Evolutionary conservation across 2,888 invertebrate species (phyloP).

Genomic region (Cancer borealis): DNA sequence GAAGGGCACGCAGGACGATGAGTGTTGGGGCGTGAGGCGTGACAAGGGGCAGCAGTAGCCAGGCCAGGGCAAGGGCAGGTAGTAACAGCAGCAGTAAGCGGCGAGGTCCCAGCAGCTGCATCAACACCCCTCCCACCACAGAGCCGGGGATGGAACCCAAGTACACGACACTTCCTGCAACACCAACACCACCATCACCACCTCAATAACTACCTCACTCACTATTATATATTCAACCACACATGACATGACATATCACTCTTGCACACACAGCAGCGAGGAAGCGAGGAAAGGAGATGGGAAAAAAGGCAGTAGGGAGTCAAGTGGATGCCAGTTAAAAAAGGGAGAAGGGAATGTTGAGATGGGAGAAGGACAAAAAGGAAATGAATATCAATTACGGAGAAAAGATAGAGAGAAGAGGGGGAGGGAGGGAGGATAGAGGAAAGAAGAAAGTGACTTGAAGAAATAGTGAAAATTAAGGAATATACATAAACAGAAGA

Average conservation of each 20-base stretch:
- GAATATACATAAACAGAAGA: neutral
- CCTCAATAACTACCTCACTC: neutral
- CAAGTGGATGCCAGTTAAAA: neutral
- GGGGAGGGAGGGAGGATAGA: neutral
- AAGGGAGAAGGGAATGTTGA: neutral
- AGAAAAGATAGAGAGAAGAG: neutral
- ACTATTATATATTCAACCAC: neutral
- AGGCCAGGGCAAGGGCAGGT: conserved; percentile 52
- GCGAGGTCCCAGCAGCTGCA: conserved; percentile 63
- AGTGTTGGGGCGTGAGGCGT: conserved; percentile 46
- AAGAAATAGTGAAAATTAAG: neutral
- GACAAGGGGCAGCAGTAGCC: conserved; percentile 52
- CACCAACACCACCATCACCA: conserved; percentile 5
- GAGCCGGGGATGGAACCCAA: conserved; percentile 68
- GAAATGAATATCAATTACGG: neutral
- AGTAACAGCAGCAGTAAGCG: conserved; percentile 60
- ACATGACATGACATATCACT: neutral
- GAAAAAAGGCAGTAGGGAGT: neutral
- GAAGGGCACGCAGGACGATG: conserved; percentile 57
- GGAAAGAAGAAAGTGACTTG: neutral
- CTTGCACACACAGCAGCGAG: neutral
- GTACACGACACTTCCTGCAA: conserved; percentile 66
- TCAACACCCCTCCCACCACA: conserved; percentile 60
- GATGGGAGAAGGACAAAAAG: neutral
- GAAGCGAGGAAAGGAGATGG: neutral